Evolutionary conservation across 1,140 invertebrate genomes (phyloP), one percentile per base, ranked within the genome.

Genomic region (Aphidius gifuensis): DNA sequence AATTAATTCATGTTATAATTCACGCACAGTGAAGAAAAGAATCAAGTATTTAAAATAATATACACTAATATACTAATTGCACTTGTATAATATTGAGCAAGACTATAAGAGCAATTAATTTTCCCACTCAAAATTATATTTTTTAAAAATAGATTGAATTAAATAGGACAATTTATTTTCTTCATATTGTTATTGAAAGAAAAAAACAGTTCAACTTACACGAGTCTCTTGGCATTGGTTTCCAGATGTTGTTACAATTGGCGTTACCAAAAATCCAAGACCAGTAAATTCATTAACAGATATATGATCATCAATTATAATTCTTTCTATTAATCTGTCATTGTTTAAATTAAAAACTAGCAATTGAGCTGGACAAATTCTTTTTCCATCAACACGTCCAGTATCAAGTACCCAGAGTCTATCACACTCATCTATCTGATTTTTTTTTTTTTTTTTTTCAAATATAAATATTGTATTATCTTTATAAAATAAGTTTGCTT

Each of bases 371-470:
- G 77, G 76, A 61, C 83, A 85, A 1, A 74, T 58, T 7, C 71
- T 66, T 0, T 65, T 61, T 3, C 76, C 69, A 1, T 73, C 78
- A 16, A 81, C 78, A 60, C 79, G 78, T 23, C 83, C 83, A 0
- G 76, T 66, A 59, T 84, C 83, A 68, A 84, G 70, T 4, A 84
- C 81, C 80, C 82, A 85, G 5, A 85, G 59, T 16, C 80, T 77
- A 55, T 82, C 74, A 57, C 83, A 84, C 58, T 70, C 67, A 58
- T 84, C 82, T 5, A 83, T 82, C 84, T 86, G 70, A 9, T 54
- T 21, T 47, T 55, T 8, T 42, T 45, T n/a, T 2, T 2, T 16
- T 16, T 16, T 16, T 16, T 16, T 16, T 16, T 16, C 16, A 16
- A 16, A 16, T 16, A 16, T 21, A 44, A 51, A 11, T 9, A 21